Evolutionary conservation across 2,797 vertebrate species (phyloP).

Genomic region (Arctocebus calabarensis): DNA sequence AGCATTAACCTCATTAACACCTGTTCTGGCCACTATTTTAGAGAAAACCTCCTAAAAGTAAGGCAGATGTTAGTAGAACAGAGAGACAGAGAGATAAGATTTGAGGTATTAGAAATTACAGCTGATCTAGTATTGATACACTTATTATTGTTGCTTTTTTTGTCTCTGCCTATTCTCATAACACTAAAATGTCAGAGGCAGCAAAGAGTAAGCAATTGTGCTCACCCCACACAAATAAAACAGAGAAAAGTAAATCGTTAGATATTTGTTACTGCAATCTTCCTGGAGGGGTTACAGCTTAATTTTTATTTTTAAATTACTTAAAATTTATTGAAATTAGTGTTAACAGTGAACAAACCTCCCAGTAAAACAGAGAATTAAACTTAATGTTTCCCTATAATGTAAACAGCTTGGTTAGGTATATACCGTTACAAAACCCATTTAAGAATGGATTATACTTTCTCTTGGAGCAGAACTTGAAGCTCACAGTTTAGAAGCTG

Average conservation of each 20-base stretch:
- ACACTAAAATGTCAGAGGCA: neutral
- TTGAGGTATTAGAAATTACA: neutral
- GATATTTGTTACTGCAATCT: neutral
- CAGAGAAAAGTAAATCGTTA: neutral
- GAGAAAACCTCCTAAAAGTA: neutral
- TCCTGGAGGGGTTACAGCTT: neutral
- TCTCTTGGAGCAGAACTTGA: slow-evolving; percentile 17
- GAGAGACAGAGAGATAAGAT: neutral
- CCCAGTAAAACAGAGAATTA: slow-evolving; percentile 65
- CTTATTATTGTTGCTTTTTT: neutral
- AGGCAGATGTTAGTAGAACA: neutral
- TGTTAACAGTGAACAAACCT: slow-evolving; percentile 52
- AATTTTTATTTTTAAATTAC: slow-evolving; percentile 47
- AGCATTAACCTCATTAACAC: neutral
- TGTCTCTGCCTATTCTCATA: neutral
- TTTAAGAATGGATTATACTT: slow-evolving; percentile 51
- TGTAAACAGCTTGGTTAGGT: slow-evolving; percentile 57
- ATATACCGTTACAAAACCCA: slow-evolving; percentile 4
- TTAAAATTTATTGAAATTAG: slow-evolving; percentile 55
- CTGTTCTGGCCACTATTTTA: slow-evolving; percentile 23
- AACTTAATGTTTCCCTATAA: slow-evolving; percentile 44
- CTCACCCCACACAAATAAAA: neutral
- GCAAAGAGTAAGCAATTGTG: neutral
- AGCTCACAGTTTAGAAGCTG: slow-evolving; percentile 41
- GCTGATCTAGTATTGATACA: neutral